phyloP scores from a whole-genome alignment of 2,113 vertebrate genomes.

The Oryzias melastigma region DNA sequence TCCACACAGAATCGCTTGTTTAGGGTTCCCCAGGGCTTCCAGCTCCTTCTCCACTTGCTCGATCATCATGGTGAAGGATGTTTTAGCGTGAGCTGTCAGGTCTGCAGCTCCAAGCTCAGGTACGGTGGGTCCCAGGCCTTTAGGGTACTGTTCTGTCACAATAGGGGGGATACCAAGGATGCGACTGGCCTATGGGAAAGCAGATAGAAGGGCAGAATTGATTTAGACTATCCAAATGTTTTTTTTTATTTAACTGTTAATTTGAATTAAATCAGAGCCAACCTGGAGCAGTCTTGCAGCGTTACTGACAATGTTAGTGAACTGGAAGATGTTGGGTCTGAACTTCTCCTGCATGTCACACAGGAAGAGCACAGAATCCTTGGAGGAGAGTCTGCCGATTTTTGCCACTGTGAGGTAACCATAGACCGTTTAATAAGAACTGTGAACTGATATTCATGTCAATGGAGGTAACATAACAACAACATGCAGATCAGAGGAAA shows the following conservation, averaged over 20 bases:
- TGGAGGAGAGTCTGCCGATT: constrained; percentile 74
- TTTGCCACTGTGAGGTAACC: constrained; percentile 63
- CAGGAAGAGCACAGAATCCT: constrained; percentile 81
- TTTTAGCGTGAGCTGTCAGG: constrained; percentile 79
- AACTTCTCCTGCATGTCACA: constrained; percentile 94
- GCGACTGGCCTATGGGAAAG: constrained; percentile 71
- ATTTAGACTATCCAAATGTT: neutral
- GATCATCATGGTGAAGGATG: constrained; percentile 86
- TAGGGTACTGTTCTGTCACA: constrained; percentile 88
- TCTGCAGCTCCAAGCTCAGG: constrained; percentile 81
- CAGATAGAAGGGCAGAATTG: neutral
- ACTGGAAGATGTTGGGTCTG: constrained; percentile 80
- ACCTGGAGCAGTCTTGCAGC: constrained; percentile 86
- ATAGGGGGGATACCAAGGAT: constrained; percentile 78
- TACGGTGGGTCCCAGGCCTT: constrained; percentile 86
- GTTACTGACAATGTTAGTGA: constrained; percentile 84
- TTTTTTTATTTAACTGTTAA: no score
- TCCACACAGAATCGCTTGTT: constrained; percentile 84
- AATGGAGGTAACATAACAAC: neutral
- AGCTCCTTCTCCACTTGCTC: constrained; percentile 78
- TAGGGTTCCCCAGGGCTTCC: constrained; percentile 68
- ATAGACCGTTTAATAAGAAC: no score
- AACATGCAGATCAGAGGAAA: neutral
- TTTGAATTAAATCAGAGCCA: neutral
- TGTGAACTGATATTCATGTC: no score